A percentile compares a stretch with the other conserved stretches of the same genome.
phyloP scores from a whole-genome alignment of 92 coral and sea anemone species.

The Porites evermanni region DNA sequence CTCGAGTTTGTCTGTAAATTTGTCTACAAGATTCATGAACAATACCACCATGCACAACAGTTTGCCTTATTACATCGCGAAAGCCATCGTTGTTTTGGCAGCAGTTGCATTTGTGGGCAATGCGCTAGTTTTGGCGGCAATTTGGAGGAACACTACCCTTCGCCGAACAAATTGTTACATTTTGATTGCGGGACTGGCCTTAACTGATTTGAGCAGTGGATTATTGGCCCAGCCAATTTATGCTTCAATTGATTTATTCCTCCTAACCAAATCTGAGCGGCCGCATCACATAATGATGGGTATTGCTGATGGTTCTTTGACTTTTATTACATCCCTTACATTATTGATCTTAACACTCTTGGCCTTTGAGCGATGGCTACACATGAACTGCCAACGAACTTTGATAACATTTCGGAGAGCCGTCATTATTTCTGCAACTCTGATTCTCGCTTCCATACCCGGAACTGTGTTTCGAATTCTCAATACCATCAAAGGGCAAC shows the following conservation, averaged over 20 bases:
- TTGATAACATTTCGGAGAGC: background rate
- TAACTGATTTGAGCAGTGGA: background rate
- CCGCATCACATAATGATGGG: background rate
- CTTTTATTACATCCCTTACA: background rate
- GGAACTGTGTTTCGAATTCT: background rate
- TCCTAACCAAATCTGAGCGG: background rate
- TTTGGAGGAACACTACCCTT: background rate
- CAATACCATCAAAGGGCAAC: background rate
- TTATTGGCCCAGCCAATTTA: background rate
- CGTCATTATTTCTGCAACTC: background rate
- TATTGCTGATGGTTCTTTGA: background rate
- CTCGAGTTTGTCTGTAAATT: background rate
- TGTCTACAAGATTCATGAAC: background rate
- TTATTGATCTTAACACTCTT: slow-evolving; percentile 4
- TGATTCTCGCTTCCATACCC: background rate
- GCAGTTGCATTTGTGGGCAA: background rate
- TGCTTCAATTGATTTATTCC: background rate
- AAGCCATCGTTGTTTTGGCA: background rate
- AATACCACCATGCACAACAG: background rate
- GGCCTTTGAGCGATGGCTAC: slow-evolving; percentile 36
- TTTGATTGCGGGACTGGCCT: background rate
- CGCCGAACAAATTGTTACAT: background rate
- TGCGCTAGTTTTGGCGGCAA: background rate
- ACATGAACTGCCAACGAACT: slow-evolving; percentile 7
- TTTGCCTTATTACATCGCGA: background rate